Evolutionary conservation across 2,888 invertebrate species (phyloP), one percentile per base, ranked within the genome.

Genomic region (Osmoderma eremita): DNA sequence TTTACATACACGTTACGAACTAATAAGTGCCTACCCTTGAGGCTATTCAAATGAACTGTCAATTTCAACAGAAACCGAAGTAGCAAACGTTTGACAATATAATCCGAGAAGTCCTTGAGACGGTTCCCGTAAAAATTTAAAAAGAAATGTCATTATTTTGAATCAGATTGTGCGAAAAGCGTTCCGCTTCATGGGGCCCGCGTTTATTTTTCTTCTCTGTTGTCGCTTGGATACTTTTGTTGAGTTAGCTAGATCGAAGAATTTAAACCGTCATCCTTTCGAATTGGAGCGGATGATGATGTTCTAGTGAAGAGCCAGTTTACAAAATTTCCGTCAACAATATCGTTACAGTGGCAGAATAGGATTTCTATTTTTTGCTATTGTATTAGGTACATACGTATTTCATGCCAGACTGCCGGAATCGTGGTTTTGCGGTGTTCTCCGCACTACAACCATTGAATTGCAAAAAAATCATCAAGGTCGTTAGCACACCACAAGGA

Each of bases 401-500:
- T n/a, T 30, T 30, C 30, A 2, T 4, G 30, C 8, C 30, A 30
- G 10, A 8, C 6, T 6, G 50, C 13, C 13, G n/a, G 13, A 51
- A 13, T 20, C 20, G 39, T 56, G 22, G 22, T 41, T 54, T 39
- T 56, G 15, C 6, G 15, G 24, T 30, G 24, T 13, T 51, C 22
- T 41, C n/a, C 8, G 20, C 56, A 6, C 20, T n/a, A 13, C 15
- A 41, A 39, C 38, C 15, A 8, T 24, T 8, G 56, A 56, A 56
- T 56, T 42, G 56, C 56, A 56, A 56, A 56, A 30, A 56, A 56
- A 12, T 42, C 24, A 42, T 51, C 56, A 56, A 56, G 56, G 56
- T 56, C 56, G 56, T 56, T 56, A 56, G 56, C 56, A 56, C 56
- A 56, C 24, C 56, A 56, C 56, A 56, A 56, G 56, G 56, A 56